A percentile compares a stretch with the other conserved stretches of the same genome.
These are phyloP conservation scores for Dromococcyx pavoninus DNA, from an alignment of 2,797 vertebrate species.

Conservation along the genomic window DNA sequence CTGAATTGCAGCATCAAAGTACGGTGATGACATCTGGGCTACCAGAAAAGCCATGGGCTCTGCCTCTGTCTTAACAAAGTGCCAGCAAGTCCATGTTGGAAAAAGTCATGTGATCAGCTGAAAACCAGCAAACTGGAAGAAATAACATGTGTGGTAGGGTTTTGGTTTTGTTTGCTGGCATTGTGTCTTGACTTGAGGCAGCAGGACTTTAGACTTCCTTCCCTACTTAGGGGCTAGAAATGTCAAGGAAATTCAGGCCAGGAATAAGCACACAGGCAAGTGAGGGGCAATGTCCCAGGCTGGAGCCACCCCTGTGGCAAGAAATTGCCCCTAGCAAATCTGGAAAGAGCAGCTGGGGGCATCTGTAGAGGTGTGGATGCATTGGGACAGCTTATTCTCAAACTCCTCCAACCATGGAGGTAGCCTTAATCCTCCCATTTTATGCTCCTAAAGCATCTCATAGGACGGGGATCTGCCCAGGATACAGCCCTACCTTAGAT, in stretches of 20 bases:
- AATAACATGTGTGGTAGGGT: neutral
- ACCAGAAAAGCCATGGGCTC: neutral
- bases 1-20: neutral
- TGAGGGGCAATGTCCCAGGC: neutral
- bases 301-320: neutral
- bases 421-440: neutral
- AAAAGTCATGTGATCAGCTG: neutral
- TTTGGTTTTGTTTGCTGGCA: neutral
- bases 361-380: neutral
- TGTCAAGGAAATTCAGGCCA: neutral
- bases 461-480: neutral
- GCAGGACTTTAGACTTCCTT: neutral
- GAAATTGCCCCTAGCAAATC: neutral
- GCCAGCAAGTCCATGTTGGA: neutral
- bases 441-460: neutral
- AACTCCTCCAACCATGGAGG: neutral
- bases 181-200: neutral
- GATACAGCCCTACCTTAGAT: neutral
- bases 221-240: neutral
- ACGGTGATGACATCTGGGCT: neutral
- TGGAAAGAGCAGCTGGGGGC: neutral
- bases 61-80: neutral
- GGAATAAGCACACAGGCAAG: rapidly evolving
- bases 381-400: neutral
- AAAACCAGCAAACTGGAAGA: neutral